Base-by-base conservation (phyloP, 2,797 vertebrate species). In the Prionace glauca region DNA sequence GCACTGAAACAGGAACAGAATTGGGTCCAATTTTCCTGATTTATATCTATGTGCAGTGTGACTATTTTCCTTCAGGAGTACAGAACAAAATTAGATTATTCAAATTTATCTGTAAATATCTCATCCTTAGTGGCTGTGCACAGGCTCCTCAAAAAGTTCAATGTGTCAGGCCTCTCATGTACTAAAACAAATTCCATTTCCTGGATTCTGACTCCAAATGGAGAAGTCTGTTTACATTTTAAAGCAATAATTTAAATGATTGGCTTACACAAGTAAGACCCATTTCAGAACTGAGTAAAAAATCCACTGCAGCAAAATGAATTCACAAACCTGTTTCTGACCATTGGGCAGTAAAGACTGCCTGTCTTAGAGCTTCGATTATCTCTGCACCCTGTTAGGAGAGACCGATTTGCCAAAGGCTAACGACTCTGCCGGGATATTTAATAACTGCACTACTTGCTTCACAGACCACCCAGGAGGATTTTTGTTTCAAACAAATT, bases 31-130 rank as follows among this genome's bases (percentile, higher is more conserved):
- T 95, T 72, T 95, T 95, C 93, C 93, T 95, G 93, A 95, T 95
- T 95, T 95, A 77, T 77, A 95, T 95, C 93, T 50, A 77, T 56
- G 93, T 32, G 20, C 45, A 60, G 45, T 95, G 45, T 95, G 71
- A 95, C 71, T 77, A 60, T 95, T 95, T 69, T 77, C 72, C 45
- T 95, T 56, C 71, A 50, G 32, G 93, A 94, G 67, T 56, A 29
- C 24, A 77, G 93, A 95, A 26, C 93, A 95, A 95, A 95, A 95
- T 95, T 50, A 74, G 41, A 95, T 95, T 95, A 95, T 95, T 95
- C 71, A 95, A 95, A 95, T 94, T 74, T 74, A 94, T 94, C 69
- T 32, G 69, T 65, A 91, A 65, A 91, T 65, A 56, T 95, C 45
- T 29, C 22, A 95, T 45, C 93, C 71, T 74, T n/a, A 77, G 50